Conservation (phyloP, 2,888 invertebrate species). For the Eristalis arbustorum region DNA sequence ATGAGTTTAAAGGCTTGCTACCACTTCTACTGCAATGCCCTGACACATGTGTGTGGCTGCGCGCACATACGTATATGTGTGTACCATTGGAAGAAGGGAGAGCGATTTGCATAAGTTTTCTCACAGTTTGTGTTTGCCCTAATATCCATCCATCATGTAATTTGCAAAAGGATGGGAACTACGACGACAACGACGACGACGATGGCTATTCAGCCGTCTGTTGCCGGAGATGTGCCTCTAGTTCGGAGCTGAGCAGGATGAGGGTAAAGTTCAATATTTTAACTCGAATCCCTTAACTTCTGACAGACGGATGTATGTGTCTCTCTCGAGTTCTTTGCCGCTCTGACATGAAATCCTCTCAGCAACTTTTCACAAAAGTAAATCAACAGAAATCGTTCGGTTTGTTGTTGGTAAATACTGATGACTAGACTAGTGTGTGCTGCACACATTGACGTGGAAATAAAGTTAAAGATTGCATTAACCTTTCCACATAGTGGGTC, state of each 20-base stretch:
- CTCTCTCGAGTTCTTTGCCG: constrained; percentile 7
- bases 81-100: constrained; percentile 52
- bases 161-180: constrained; percentile 53
- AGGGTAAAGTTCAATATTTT: constrained; percentile 66
- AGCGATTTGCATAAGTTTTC: constrained; percentile 69
- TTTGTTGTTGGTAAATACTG: constrained; percentile 33
- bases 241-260: not conserved
- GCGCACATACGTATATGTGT: constrained; percentile 41
- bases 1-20: constrained; percentile 48
- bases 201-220: constrained; percentile 22
- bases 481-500: not conserved
- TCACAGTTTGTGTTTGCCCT: constrained; percentile 67
- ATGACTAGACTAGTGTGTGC: not conserved
- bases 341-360: constrained; percentile 21
- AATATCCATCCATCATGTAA: constrained; percentile 69
- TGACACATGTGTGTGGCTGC: constrained; percentile 15
- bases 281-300: constrained; percentile 66
- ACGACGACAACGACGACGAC: constrained; percentile 7
- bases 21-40: constrained; percentile 10
- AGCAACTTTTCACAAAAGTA: constrained; percentile 50
- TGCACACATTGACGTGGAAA: too few species aligned
- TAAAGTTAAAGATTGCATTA: not conserved
- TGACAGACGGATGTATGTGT: constrained; percentile 53
- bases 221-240: not conserved
- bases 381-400: constrained; percentile 54